Base-by-base conservation (phyloP, 2,888 invertebrate genomes). In the Hemistola chrysoprasaria region DNA sequence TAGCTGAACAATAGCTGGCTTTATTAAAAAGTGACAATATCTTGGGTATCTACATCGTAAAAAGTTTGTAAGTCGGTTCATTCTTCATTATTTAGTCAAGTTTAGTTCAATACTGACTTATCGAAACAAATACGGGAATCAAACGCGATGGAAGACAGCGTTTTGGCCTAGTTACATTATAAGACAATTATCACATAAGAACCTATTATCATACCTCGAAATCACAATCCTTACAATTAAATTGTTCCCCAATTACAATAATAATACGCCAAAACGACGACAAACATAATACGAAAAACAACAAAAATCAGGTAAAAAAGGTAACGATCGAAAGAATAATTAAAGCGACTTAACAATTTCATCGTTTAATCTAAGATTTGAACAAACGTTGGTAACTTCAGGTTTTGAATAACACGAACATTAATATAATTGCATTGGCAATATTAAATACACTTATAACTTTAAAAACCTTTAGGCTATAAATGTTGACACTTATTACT, bases 351-450 rank as follows among this genome's bases (percentile, higher is more conserved):
- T 61, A 67, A 77, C 68, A 73, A 71, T 71, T 66, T 71, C 65
- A 65, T 64, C 68, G 65, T 74, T 73, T 71, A 59, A 70, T 64
- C 75, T 78, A 84, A 60, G 72, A 75, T 82, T 83, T 82, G 82
- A 88, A 86, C 84, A 84, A 83, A 70, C 66, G 71, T 68, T 88
- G 88, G 88, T 88, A 88, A 88, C 88, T 87, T 80, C 79, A 81
- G 83, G 80, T 77, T 65, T 67, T 65, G 65, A 71, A 66, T 56
- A 69, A 72, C 58, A 70, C 56, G 26, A 16, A 36, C 7, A 54
- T 59, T 54, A 48, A 52, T 56, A 58, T 50, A 60, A 66, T 71
- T 72, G 74, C 73, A 71, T 70, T 71, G 60, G 59, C 53, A 62
- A 59, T 39, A 11, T 38, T 3, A 37, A 7, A 33, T 16, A 16